These are phyloP conservation scores for Malaclemys terrapin DNA, from an alignment of 2,113 vertebrate species.

Conservation along the genomic window DNA sequence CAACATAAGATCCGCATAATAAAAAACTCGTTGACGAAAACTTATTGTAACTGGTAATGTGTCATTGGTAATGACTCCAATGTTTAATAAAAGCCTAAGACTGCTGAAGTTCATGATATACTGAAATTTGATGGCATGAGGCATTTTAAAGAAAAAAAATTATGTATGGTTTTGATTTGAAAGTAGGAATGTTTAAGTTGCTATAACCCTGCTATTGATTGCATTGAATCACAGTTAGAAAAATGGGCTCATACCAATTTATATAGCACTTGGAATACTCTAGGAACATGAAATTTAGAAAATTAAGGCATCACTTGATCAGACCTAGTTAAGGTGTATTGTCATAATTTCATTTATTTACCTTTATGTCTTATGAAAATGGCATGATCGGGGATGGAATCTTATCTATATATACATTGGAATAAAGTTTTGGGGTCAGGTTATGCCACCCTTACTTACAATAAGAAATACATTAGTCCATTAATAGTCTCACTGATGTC, in stretches of 20 bases:
- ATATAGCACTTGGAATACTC: background rate
- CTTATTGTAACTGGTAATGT: background rate
- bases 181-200: background rate
- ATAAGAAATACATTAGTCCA: background rate
- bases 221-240: background rate
- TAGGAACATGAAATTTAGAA: background rate
- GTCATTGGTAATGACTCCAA: background rate
- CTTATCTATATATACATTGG: background rate
- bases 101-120: background rate
- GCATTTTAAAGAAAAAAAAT: background rate
- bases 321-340: background rate
- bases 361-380: background rate
- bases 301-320: background rate
- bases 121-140: background rate
- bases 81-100: background rate
- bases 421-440: background rate
- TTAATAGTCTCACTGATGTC: background rate
- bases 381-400: background rate
- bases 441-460: background rate
- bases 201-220: background rate
- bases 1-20: background rate
- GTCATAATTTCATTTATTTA: background rate
- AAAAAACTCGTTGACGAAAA: constrained; percentile 6
- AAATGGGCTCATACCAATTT: background rate
- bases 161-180: constrained; percentile 10